Evolutionary conservation across 2,113 vertebrate species (phyloP).

Genomic region (Chroicocephalus ridibundus): DNA sequence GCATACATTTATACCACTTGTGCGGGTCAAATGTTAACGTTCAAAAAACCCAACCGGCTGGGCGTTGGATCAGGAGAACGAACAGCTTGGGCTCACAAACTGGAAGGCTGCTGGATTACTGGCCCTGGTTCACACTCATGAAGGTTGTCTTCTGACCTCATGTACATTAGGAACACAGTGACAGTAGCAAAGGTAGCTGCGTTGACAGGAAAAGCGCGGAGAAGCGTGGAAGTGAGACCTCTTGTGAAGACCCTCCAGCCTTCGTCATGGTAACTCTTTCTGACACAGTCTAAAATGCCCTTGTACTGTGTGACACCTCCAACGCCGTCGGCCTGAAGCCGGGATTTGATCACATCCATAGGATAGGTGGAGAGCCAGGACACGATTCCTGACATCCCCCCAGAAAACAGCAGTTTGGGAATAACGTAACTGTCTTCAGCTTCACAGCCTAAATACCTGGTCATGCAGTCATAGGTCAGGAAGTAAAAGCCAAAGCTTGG

Average conservation of each 20-base stretch:
- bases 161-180: conserved; percentile 88
- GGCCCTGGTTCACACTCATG: conserved; percentile 76
- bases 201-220: conserved; percentile 94
- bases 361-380: conserved; percentile 97
- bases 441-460: conserved; percentile 87
- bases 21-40: neutral
- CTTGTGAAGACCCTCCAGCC: conserved; percentile 91
- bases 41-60: neutral
- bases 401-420: conserved; percentile 92
- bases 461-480: conserved; percentile 88
- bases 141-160: conserved; percentile 71
- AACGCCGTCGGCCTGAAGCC: conserved; percentile 91
- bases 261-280: conserved; percentile 86
- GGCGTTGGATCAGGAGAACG: neutral
- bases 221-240: conserved; percentile 92
- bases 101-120: conserved; percentile 81
- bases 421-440: conserved; percentile 85
- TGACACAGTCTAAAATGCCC: conserved; percentile 87
- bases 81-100: conserved; percentile 72
- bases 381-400: conserved; percentile 89
- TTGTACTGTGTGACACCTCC: conserved; percentile 84
- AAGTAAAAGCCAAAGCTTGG: conserved; percentile 97
- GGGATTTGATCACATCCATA: conserved; percentile 93
- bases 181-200: conserved; percentile 95
- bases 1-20: conserved; percentile 15